Evolutionary conservation across 2,888 invertebrate genomes (phyloP).

Genomic region (Oxycera nigricornis): DNA sequence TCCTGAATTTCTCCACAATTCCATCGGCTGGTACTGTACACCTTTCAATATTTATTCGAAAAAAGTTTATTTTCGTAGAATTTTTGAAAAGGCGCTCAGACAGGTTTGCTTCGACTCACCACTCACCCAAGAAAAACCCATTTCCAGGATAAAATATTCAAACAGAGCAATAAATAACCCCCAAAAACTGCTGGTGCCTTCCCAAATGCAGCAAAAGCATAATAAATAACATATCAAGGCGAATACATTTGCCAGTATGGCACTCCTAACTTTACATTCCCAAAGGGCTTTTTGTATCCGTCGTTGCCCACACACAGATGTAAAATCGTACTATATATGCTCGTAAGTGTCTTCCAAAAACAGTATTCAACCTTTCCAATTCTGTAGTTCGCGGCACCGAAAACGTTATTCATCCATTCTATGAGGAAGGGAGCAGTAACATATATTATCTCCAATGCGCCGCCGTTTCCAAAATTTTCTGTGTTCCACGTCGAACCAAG

Average conservation of each 20-base stretch:
- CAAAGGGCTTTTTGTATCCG: constrained; percentile 32
- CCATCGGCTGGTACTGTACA: too few species aligned
- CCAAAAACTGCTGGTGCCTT: constrained; percentile 18
- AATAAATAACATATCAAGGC: constrained; percentile 35
- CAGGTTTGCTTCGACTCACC: too few species aligned
- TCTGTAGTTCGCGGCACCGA: background rate
- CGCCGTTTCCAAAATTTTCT: background rate
- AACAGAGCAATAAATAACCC: constrained; percentile 19
- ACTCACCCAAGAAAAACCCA: background rate
- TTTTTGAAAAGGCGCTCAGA: too few species aligned
- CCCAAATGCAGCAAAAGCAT: background rate
- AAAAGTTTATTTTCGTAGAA: too few species aligned
- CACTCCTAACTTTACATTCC: constrained; percentile 37
- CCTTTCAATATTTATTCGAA: too few species aligned
- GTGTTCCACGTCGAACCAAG: background rate
- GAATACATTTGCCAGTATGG: constrained; percentile 7
- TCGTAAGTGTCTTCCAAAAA: background rate
- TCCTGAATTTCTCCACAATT: too few species aligned
- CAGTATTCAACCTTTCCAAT: constrained; percentile 1
- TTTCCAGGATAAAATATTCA: constrained; percentile 4
- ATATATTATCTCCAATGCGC: constrained; percentile 30
- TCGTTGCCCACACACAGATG: background rate
- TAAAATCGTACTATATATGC: background rate
- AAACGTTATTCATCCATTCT: constrained; percentile 26
- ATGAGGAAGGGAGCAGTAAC: background rate